A percentile compares a stretch with the other conserved stretches of the same genome.
Conservation (phyloP, 2,888 invertebrate species). For the Chrysina gloriosa region DNA sequence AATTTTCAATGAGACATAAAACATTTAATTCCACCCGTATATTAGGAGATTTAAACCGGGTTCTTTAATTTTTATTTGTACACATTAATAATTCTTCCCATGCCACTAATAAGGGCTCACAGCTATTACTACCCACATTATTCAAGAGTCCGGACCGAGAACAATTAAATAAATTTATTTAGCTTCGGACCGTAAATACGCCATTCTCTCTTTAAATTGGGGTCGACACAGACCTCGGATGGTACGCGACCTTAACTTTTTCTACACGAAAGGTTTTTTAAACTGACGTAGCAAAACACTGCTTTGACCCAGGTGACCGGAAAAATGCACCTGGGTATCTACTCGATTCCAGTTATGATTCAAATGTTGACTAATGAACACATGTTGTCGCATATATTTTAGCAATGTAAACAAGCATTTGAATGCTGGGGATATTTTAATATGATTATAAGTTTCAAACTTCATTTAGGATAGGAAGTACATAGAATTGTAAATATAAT, state of each 20-base stretch:
- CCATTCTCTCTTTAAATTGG: conserved; percentile 11
- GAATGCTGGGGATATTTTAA: too few species aligned
- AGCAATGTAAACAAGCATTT: too few species aligned
- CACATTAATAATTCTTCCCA: background rate
- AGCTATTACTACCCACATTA: background rate
- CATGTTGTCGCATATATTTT: background rate
- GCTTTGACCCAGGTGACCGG: background rate
- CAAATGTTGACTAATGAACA: background rate
- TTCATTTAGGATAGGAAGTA: too few species aligned
- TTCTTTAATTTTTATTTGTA: background rate
- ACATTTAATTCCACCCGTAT: background rate
- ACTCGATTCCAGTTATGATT: background rate
- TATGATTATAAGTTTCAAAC: too few species aligned
- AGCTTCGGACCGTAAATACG: conserved; percentile 15
- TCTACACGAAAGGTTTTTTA: background rate
- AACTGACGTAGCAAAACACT: background rate
- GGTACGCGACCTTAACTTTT: conserved; percentile 22
- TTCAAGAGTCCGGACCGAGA: conserved; percentile 1
- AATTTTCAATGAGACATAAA: background rate
- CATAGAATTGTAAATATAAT: too few species aligned
- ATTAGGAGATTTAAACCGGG: background rate
- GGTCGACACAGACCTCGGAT: background rate
- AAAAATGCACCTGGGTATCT: background rate
- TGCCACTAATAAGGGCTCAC: background rate
- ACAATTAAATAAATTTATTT: conserved; percentile 19